Evolutionary conservation across 2,113 vertebrate species (phyloP).

Genomic region (Rattus norvegicus): DNA sequence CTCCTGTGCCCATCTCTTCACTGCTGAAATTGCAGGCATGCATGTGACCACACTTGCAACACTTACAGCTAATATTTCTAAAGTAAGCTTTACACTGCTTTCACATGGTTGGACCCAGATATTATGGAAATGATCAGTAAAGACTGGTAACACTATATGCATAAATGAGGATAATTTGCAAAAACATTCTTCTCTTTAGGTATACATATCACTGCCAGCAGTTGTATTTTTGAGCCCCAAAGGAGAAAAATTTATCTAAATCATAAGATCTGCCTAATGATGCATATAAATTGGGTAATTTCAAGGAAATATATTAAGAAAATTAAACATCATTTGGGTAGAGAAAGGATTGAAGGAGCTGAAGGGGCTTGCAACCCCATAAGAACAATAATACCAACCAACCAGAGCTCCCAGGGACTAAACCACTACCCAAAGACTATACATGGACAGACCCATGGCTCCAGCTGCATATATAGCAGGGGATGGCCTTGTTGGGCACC

Average conservation of each 20-base stretch:
- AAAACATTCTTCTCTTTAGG: conserved; percentile 32
- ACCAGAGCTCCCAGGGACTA: too few relatives aligned
- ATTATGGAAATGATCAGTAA: conserved; percentile 15
- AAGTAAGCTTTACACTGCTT: background rate
- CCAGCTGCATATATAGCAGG: too few relatives aligned
- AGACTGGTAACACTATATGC: background rate
- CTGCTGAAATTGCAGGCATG: background rate
- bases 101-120: background rate
- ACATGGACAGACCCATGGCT: too few relatives aligned
- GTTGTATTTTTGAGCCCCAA: conserved; percentile 43
- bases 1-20: background rate
- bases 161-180: conserved; percentile 11
- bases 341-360: too few relatives aligned
- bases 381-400: too few relatives aligned
- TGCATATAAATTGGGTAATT: background rate
- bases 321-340: conserved; percentile 20
- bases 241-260: conserved; percentile 14
- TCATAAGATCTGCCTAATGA: background rate
- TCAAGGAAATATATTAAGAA: conserved; percentile 28
- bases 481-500: too few relatives aligned
- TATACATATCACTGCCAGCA: conserved; percentile 15
- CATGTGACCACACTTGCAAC: background rate
- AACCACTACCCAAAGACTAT: too few relatives aligned
- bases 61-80: background rate
- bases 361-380: too few relatives aligned